Base-by-base conservation (phyloP, 2,113 vertebrate genomes). In the Poeciliopsis turrubarensis region DNA sequence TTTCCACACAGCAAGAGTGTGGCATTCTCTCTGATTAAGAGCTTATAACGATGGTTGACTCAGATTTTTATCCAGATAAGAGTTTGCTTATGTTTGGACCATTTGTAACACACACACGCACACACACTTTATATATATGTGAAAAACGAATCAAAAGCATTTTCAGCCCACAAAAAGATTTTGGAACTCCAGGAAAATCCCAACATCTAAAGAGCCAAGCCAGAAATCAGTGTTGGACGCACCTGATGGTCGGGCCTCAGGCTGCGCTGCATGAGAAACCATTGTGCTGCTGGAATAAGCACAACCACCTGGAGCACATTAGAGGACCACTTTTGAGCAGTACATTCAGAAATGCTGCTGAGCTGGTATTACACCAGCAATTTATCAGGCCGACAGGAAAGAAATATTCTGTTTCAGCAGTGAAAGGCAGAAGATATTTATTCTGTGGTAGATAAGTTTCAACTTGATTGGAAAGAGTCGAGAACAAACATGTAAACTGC, bases 21-120 rank as follows among this genome's bases (percentile, higher is more conserved):
- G 85, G 65, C 80, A 86, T 85, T 80, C 81, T 60, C 81, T 80
- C 70, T 82, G 80, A 90, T 84, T 73, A 66, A 83, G 57, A 88
- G 73, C 81, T 80, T 71, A 57, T 57, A 81, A 76, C 57, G 57
- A 72, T 74, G n/a, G 65, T 72, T 27, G 54, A 78, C 65, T 84
- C 78, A 86, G 68, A 83, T 81, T 75, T 15, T 47, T 47, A 17
- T 47, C 44, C 44, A 47, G 17, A 47, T 1, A 47, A 47, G 15
- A 17, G 44, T 17, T 47, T 47, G 44, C 44, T 47, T 5, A 47
- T 47, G 12, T 44, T 15, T 44, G 12, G 15, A 44, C 41, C 41
- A 44, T 44, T 44, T 44, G 41, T 15, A 47, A 41, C 39, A 41
- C 34, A 47, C 15, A 17, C 39, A 41, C 34, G 19, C 15, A 17